Evolutionary conservation across 1,140 invertebrate genomes (phyloP), one percentile per base, ranked within the genome.

Genomic region (Philopotamus ludificatus): DNA sequence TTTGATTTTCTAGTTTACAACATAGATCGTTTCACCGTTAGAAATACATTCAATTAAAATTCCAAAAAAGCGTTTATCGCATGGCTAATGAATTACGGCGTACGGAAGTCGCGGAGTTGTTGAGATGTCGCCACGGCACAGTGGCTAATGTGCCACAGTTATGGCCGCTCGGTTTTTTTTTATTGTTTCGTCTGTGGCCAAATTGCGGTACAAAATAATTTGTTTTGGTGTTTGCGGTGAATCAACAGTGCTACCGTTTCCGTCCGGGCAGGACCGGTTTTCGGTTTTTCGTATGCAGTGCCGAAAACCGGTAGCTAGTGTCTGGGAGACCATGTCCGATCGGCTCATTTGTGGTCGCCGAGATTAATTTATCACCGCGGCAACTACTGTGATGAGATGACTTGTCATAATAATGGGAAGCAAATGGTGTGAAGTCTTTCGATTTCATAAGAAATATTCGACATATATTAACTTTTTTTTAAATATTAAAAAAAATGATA

Each of bases 171-270:
- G n/a, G n/a, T 7, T 34, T 34, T 34, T 34, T 34, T 34, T 34
- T 34, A 34, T 34, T n/a, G n/a, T n/a, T 34, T 34, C 28, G 4
- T n/a, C n/a, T n/a, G n/a, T n/a, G n/a, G n/a, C n/a, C n/a, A n/a
- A n/a, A 34, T 34, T 34, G 28, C 28, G 28, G 28, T 34, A 34
- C 12, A 34, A 34, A 53, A 57, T 57, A 57, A 57, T 57, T 57
- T 57, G 42, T 60, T 60, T 60, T 60, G 21, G 57, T 21, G n/a
- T 60, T 60, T 60, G 57, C 57, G 57, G 57, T 44, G 42, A 15
- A 16, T 41, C 15, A n/a, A 34, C 42, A 25, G 22, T 8, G 57
- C 57, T 60, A 60, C 57, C 42, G 57, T 60, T 60, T 60, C 41
- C 42, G 22, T 18, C 44, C 18, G 44, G 18, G 44, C 44, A 23